These are phyloP conservation scores for Carassius carassius DNA, from an alignment of 2,113 vertebrate species.

Conservation along the genomic window DNA sequence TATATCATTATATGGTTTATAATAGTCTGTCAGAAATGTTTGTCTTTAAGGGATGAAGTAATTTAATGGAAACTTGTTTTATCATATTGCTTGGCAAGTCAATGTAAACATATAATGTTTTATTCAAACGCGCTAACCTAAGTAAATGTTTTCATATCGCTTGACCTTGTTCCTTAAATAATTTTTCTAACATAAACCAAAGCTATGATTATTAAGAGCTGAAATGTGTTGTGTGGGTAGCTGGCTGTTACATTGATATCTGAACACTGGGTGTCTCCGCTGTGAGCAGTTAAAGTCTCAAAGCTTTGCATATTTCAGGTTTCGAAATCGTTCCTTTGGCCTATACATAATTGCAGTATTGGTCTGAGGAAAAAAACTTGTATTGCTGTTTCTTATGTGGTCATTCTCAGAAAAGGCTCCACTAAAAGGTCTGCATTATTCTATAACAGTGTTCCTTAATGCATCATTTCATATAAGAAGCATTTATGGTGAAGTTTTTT, in stretches of 20 bases:
- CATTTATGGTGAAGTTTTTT: neutral
- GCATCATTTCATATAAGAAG: slow-evolving; percentile 13
- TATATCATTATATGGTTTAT: neutral
- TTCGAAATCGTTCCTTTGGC: slow-evolving; percentile 31
- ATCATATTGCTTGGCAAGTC: neutral
- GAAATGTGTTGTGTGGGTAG: neutral
- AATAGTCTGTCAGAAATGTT: neutral
- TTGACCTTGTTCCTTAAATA: slow-evolving; percentile 27
- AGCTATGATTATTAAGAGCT: slow-evolving; percentile 30
- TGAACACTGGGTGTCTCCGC: slow-evolving; percentile 51
- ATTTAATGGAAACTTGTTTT: neutral
- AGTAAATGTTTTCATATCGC: slow-evolving; percentile 31
- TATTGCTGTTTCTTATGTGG: neutral
- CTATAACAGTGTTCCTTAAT: neutral
- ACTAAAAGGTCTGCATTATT: neutral
- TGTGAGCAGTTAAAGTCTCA: slow-evolving; percentile 17
- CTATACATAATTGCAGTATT: slow-evolving; percentile 39
- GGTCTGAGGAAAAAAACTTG: neutral
- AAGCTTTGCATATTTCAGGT: slow-evolving; percentile 40
- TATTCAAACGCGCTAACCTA: neutral
- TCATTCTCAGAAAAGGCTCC: slow-evolving; percentile 6
- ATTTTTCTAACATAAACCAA: slow-evolving; percentile 6
- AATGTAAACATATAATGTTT: slow-evolving; percentile 4
- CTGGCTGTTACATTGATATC: slow-evolving; percentile 27
- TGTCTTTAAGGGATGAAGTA: neutral